Evolutionary conservation across 2,888 invertebrate genomes (phyloP).

Genomic region (Acleris laterana): DNA sequence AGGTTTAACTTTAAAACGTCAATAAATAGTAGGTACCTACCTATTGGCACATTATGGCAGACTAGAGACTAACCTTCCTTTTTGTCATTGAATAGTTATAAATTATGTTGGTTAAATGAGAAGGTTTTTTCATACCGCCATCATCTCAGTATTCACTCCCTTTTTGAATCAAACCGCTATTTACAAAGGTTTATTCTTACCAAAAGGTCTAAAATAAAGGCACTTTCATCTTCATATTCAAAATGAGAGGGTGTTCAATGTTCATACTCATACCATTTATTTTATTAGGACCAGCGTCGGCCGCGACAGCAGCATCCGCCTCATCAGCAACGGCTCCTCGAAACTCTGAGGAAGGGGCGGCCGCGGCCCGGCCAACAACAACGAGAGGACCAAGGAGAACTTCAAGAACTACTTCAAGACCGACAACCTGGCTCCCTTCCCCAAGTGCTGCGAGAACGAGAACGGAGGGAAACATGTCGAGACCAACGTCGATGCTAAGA

Average conservation of each 20-base stretch:
- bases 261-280: not conserved
- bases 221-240: too few species aligned
- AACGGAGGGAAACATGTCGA: slow-evolving; percentile 56
- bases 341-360: slow-evolving; percentile 76
- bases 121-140: too few species aligned
- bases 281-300: slow-evolving; percentile 68
- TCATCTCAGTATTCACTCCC: too few species aligned
- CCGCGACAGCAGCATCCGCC: slow-evolving; percentile 74
- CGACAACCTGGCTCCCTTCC: slow-evolving; percentile 66
- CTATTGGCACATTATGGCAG: too few species aligned
- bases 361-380: slow-evolving; percentile 64
- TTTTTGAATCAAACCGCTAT: too few species aligned
- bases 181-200: too few species aligned
- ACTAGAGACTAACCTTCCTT: too few species aligned
- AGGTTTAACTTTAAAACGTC: too few species aligned
- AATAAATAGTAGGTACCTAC: too few species aligned
- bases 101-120: not conserved
- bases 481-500: slow-evolving; percentile 55
- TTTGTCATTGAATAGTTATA: too few species aligned
- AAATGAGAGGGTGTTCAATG: too few species aligned
- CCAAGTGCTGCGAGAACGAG: slow-evolving; percentile 73
- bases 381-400: slow-evolving; percentile 66
- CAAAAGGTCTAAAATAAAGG: too few species aligned
- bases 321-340: slow-evolving; percentile 74
- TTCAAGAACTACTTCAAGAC: slow-evolving; percentile 66